Percentiles rank a stretch among this genome's conserved stretches.
Evolutionary conservation across 1,140 invertebrate genomes (phyloP).

Genomic region (Leptopilina boulardi): DNA sequence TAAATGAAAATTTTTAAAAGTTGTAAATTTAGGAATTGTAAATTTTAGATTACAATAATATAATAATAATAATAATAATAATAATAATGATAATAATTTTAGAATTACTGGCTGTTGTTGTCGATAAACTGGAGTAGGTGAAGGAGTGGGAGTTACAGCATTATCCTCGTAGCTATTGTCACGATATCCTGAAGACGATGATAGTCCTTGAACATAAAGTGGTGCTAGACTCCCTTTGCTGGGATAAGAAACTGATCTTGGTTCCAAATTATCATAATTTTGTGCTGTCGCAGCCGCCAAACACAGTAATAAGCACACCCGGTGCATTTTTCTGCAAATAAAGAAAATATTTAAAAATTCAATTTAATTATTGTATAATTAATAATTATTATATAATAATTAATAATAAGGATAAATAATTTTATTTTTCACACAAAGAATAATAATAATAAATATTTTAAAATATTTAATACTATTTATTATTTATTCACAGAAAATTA

Average conservation of each 20-base stretch:
- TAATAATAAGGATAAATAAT: neutral
- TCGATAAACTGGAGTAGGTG: constrained; percentile 69
- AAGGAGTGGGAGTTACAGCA: constrained; percentile 72
- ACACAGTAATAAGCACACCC: constrained; percentile 65
- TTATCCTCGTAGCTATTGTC: constrained; percentile 75
- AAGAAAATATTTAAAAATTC: neutral
- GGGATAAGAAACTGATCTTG: constrained; percentile 65
- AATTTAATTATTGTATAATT: neutral
- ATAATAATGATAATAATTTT: neutral
- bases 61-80: neutral
- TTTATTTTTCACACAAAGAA: no score
- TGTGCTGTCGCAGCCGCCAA: constrained; percentile 63
- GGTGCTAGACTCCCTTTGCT: constrained; percentile 67
- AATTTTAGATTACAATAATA: neutral
- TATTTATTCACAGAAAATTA: no score
- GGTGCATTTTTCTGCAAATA: constrained; percentile 62
- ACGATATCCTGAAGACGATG: constrained; percentile 65
- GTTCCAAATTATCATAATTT: constrained; percentile 67
- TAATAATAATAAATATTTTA: no score
- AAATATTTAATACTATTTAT: no score
- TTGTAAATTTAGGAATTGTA: no score
- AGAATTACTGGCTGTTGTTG: constrained; percentile 52
- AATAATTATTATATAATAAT: neutral
- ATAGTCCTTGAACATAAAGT: constrained; percentile 64
- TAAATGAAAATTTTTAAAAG: no score